Percentiles rank a stretch among this genome's conserved stretches.
phyloP scores from a whole-genome alignment of 64 coral and sea anemone species.

The Trachythela sp. region DNA sequence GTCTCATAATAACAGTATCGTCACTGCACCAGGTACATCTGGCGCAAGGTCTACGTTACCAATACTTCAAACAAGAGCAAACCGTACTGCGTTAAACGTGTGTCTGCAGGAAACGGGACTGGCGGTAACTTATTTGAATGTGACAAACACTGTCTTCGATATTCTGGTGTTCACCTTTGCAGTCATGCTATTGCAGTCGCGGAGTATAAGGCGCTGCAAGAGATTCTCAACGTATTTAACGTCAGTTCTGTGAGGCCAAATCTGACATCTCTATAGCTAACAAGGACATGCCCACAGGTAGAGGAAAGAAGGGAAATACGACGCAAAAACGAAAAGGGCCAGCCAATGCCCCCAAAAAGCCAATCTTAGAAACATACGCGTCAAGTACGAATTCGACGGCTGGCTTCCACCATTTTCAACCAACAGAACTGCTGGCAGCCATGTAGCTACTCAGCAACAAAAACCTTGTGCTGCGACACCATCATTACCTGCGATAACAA shows the following conservation, averaged over 20 bases:
- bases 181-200: background rate
- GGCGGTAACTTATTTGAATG: background rate
- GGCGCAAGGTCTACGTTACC: background rate
- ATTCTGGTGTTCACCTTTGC: background rate
- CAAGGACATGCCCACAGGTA: constrained; percentile 39
- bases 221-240: background rate
- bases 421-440: too few relatives aligned
- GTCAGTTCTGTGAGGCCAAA: constrained; percentile 18
- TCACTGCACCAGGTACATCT: background rate
- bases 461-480: too few relatives aligned
- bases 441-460: too few relatives aligned
- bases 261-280: background rate
- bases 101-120: background rate
- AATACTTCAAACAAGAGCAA: background rate
- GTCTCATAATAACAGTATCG: too few relatives aligned
- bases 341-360: background rate
- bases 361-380: too few relatives aligned
- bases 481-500: too few relatives aligned
- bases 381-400: too few relatives aligned
- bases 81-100: background rate
- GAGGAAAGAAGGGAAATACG: constrained; percentile 42
- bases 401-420: too few relatives aligned
- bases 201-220: background rate
- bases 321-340: constrained; percentile 52
- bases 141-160: background rate